A percentile compares a stretch with the other conserved stretches of the same genome.
Evolutionary conservation across 2,888 invertebrate species (phyloP).

Genomic region (Timandra comae): DNA sequence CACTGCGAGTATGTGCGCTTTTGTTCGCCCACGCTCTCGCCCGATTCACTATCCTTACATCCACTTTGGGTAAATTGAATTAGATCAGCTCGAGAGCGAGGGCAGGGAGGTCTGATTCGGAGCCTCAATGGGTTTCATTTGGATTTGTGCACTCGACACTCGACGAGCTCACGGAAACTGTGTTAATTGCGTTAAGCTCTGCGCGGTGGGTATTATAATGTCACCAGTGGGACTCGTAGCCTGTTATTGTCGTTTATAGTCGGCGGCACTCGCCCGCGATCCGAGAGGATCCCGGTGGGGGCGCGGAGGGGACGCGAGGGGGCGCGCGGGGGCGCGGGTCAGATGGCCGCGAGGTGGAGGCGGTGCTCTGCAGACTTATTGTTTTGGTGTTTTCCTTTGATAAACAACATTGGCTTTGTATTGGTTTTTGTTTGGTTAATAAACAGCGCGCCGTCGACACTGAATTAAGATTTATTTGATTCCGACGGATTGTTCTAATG

Average conservation of each 20-base stretch:
- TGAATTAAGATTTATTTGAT: slow-evolving; percentile 25
- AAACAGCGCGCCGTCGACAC: slow-evolving; percentile 18
- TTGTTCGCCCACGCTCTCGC: slow-evolving; percentile 33
- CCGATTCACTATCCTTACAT: slow-evolving; percentile 36
- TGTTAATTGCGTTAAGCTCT: background rate
- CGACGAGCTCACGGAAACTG: slow-evolving; percentile 16
- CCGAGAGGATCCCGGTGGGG: slow-evolving; percentile 1
- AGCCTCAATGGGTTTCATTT: slow-evolving; percentile 64
- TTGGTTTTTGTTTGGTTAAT: slow-evolving; percentile 32
- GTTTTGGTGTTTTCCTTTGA: slow-evolving; percentile 42
- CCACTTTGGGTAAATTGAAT: slow-evolving; percentile 55
- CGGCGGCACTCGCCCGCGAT: no score
- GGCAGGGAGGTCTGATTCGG: slow-evolving; percentile 51
- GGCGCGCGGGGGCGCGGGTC: slow-evolving; percentile 4
- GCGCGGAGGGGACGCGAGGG: slow-evolving; percentile 1
- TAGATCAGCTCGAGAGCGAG: slow-evolving; percentile 41
- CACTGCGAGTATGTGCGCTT: slow-evolving; percentile 39
- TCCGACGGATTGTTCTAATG: slow-evolving; percentile 21
- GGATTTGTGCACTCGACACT: slow-evolving; percentile 36
- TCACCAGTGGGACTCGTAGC: no score
- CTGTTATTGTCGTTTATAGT: no score
- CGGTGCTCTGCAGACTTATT: slow-evolving; percentile 34
- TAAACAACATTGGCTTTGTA: slow-evolving; percentile 53
- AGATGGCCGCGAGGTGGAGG: slow-evolving; percentile 17
- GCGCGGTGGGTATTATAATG: background rate